A percentile compares a stretch with the other conserved stretches of the same genome.
phyloP scores from a whole-genome alignment of 2,888 invertebrate species.

The Dryocosmus kuriphilus region DNA sequence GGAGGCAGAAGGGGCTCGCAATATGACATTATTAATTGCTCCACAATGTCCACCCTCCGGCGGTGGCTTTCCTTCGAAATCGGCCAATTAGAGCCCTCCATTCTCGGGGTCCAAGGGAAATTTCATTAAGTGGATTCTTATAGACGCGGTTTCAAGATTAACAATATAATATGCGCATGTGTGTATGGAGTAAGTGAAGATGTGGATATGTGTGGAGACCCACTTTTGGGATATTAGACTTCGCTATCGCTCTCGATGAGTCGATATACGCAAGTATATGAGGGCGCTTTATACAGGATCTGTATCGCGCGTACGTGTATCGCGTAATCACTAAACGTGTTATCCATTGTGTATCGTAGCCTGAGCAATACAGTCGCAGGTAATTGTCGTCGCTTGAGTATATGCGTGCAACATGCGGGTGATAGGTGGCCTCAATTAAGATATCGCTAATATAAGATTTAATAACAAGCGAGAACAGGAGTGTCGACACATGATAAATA shows the following conservation, averaged over 20 bases:
- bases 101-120: conserved; percentile 66
- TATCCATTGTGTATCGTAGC: conserved; percentile 18
- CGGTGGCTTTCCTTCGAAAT: conserved; percentile 59
- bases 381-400: conserved; percentile 10
- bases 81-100: conserved; percentile 64
- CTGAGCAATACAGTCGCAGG: neutral
- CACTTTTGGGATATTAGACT: conserved; percentile 42
- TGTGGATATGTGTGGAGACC: neutral
- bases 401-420: conserved; percentile 34
- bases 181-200: conserved; percentile 11
- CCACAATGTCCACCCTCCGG: conserved; percentile 67
- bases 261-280: conserved; percentile 21
- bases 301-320: conserved; percentile 32
- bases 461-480: conserved; percentile 29
- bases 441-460: conserved; percentile 34
- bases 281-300: conserved; percentile 18
- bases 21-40: conserved; percentile 75
- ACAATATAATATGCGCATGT: conserved; percentile 71
- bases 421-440: conserved; percentile 34
- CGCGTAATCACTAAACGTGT: conserved; percentile 43
- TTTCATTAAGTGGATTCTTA: conserved; percentile 76
- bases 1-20: conserved; percentile 62
- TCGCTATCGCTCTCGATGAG: conserved; percentile 2
- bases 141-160: conserved; percentile 73
- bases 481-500: conserved; percentile 23